A percentile compares a stretch with the other conserved stretches of the same genome.
Evolutionary conservation across 1,140 invertebrate genomes (phyloP).

Genomic region (Drosophila subobscura): DNA sequence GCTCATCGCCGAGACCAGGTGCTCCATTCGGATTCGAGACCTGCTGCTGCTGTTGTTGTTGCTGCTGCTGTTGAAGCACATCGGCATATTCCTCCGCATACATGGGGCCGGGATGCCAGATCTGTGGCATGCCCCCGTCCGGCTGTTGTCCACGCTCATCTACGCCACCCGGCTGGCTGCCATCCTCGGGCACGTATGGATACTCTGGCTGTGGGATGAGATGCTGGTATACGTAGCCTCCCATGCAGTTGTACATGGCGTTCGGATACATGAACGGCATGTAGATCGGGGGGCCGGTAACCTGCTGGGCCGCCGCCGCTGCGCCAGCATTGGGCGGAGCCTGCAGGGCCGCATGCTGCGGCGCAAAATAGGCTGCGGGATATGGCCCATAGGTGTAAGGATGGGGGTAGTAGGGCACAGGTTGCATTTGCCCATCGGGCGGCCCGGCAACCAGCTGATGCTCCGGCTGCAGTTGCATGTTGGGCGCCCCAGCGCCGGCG

Average conservation of each 20-base stretch:
- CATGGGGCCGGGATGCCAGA: conserved; percentile 70
- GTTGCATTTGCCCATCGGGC: conserved; percentile 62
- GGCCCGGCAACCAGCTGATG: conserved; percentile 54
- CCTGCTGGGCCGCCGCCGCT: conserved; percentile 66
- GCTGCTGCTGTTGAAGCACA: conserved; percentile 38
- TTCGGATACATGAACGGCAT: conserved; percentile 44
- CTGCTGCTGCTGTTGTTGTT: conserved; percentile 49
- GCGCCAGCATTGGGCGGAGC: conserved; percentile 56
- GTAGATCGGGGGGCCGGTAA: conserved; percentile 65
- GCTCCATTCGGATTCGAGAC: conserved; percentile 33
- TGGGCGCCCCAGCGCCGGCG: conserved; percentile 34
- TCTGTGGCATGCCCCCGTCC: conserved; percentile 48
- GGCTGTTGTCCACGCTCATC: conserved; percentile 65
- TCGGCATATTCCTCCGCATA: conserved; percentile 71
- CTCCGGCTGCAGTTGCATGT: conserved; percentile 56
- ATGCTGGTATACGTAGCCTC: conserved; percentile 53
- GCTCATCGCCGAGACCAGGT: conserved; percentile 61
- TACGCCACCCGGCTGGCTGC: conserved; percentile 36
- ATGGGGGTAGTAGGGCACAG: conserved; percentile 64
- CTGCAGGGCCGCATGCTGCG: conserved; percentile 61
- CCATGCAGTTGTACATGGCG: conserved; percentile 61
- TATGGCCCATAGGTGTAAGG: conserved; percentile 65
- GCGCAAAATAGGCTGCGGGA: conserved; percentile 66
- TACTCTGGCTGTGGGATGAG: conserved; percentile 65
- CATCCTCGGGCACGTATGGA: conserved; percentile 62